Evolutionary conservation across 2,888 invertebrate species (phyloP), one percentile per base, ranked within the genome.

Genomic region (Lacanobia oleracea): DNA sequence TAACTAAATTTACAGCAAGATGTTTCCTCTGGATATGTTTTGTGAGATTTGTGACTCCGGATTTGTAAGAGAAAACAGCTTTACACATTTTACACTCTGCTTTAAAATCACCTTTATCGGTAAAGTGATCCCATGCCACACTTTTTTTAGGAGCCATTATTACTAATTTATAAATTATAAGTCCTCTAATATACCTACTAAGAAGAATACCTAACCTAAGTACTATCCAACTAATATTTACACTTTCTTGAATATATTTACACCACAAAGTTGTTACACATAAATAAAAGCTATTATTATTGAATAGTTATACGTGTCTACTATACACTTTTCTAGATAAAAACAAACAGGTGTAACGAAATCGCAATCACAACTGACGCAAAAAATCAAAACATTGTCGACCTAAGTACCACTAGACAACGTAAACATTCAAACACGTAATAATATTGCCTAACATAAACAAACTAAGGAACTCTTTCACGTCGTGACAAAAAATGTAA

Each of bases 71-170:
- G 21, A 67, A 57, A 48, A 63, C 18, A 14, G 59, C 51, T 70
- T 80, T 80, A 57, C 77, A 77, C 64, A 77, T 72, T 62, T 80
- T 81, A 60, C 77, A 76, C 60, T 77, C 66, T 8, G 75, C 77
- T 73, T 69, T 75, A 40, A 33, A 40, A 18, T 75, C 64, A 51
- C 75, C 77, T 50, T 69, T 72, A 63, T 81, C 77, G 1, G 63
- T 60, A 69, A 77, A 81, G 71, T 81, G 69, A 62, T 81, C 77
- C 81, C 77, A 81, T 8, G 73, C 77, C 75, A 76, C 45, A 74
- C 77, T 77, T 74, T 64, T 71, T 51, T 77, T 75, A 53, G 73
- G 76, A 54, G 79, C 53, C 75, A 79, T 79, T 60, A 57, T 57
- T 57, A 37, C 57, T 57, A 57, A 57, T 57, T 57, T 57, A 57